Evolutionary conservation across 2,888 invertebrate species (phyloP).

Genomic region (Parnassius mnemosyne): DNA sequence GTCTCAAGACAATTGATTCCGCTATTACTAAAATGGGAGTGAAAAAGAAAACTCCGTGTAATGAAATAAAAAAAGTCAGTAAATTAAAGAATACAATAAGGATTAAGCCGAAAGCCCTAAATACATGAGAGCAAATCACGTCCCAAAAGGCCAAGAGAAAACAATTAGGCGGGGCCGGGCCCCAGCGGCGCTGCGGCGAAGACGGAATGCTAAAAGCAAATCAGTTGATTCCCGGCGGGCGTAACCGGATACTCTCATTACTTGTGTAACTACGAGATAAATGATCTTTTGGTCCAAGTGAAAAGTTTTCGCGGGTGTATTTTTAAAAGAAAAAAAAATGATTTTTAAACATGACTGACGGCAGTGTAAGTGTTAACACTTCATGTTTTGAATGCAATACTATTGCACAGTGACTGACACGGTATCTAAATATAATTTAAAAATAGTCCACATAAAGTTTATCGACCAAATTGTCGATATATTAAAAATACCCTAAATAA

Average conservation of each 20-base stretch:
- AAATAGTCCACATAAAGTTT: too few species aligned
- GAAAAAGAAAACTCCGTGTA: not conserved
- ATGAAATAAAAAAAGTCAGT: slow-evolving; percentile 9
- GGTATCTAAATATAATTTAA: too few species aligned
- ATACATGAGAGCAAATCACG: slow-evolving; percentile 10
- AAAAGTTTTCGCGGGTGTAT: slow-evolving; percentile 26
- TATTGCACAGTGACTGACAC: not conserved
- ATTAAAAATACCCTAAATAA: too few species aligned
- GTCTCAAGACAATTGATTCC: too few species aligned
- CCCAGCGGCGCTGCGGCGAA: slow-evolving; percentile 30
- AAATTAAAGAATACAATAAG: slow-evolving; percentile 18
- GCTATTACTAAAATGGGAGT: too few species aligned
- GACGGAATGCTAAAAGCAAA: slow-evolving; percentile 51
- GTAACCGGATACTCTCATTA: slow-evolving; percentile 66
- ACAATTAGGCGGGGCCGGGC: slow-evolving; percentile 45
- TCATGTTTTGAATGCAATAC: too few species aligned
- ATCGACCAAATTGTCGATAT: too few species aligned
- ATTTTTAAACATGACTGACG: too few species aligned
- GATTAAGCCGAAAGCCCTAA: slow-evolving; percentile 19
- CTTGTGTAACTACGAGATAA: slow-evolving; percentile 48
- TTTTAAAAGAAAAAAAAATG: not conserved
- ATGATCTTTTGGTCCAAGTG: slow-evolving; percentile 35
- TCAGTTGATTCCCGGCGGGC: slow-evolving; percentile 48
- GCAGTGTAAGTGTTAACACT: too few species aligned
- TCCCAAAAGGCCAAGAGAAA: slow-evolving; percentile 36